Percentiles rank a stretch among this genome's conserved stretches.
These are phyloP conservation scores for Leptopilina drosophilae DNA, from an alignment of 2,888 invertebrate genomes.

Conservation along the genomic window DNA sequence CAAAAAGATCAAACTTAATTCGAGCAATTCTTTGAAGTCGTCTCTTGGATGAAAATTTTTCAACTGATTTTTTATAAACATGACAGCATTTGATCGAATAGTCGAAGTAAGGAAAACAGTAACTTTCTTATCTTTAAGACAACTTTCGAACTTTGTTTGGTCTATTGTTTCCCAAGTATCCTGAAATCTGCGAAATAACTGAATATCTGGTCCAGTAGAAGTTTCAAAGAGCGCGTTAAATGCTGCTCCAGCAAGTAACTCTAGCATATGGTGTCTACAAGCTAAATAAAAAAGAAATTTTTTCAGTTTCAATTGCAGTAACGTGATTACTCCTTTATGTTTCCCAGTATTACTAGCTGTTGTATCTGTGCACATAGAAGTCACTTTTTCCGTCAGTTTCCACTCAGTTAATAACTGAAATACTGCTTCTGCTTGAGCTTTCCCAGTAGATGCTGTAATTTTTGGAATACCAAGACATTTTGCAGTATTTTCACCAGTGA, in stretches of 20 bases:
- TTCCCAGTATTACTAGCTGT: conserved; percentile 30
- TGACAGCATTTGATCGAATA: too few species aligned
- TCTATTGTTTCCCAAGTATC: too few species aligned
- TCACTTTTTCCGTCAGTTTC: conserved; percentile 9
- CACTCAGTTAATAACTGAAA: conserved; percentile 2
- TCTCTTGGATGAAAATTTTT: too few species aligned
- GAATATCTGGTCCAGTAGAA: too few species aligned
- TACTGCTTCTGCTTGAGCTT: conserved; percentile 25
- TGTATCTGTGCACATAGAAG: conserved; percentile 23
- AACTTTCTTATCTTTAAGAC: too few species aligned
- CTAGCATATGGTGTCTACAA: conserved; percentile 14
- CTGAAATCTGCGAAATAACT: too few species aligned
- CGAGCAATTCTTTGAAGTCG: conserved; percentile 26
- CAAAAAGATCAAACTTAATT: conserved; percentile 24
- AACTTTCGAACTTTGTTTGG: too few species aligned
- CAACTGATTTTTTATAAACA: too few species aligned
- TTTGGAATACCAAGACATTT: not conserved
- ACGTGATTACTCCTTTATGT: conserved; percentile 23
- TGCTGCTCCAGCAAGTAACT: not conserved
- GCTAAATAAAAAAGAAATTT: not conserved
- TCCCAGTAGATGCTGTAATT: not conserved
- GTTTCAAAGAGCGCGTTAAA: too few species aligned
- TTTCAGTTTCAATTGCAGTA: conserved; percentile 40
- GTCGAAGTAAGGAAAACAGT: too few species aligned
- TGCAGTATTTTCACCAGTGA: not conserved